phyloP scores from a whole-genome alignment of 2,888 invertebrate species.

The Nudaria mundana region DNA sequence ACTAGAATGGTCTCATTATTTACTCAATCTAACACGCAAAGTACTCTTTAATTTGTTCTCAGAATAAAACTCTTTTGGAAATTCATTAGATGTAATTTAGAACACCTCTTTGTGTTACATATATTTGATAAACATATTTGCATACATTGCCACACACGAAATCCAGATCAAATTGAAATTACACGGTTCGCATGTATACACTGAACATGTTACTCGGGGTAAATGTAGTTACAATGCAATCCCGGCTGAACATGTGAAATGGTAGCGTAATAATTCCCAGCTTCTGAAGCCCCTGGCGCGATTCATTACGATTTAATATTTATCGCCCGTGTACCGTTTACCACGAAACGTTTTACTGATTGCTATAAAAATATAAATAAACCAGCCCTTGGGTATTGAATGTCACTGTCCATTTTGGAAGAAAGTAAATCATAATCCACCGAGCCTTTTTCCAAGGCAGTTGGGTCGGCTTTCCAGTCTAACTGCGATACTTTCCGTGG shows the following conservation, averaged over 20 bases:
- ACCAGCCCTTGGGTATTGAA: background rate
- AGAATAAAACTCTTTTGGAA: background rate
- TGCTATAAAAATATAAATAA: conserved; percentile 1
- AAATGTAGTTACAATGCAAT: conserved; percentile 46
- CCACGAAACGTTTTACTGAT: conserved; percentile 16
- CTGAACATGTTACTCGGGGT: conserved; percentile 38
- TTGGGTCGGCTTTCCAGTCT: no score
- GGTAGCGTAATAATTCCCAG: conserved; percentile 23
- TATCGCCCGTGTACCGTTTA: conserved; percentile 19
- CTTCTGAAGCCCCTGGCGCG: conserved; percentile 11
- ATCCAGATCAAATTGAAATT: conserved; percentile 30
- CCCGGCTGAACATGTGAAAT: conserved; percentile 32
- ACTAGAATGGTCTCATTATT: no score
- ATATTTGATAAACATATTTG: conserved; percentile 20
- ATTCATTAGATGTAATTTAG: background rate
- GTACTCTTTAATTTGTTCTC: no score
- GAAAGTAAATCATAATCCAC: no score
- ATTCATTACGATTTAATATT: conserved; percentile 42
- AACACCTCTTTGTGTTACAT: background rate
- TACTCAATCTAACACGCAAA: no score
- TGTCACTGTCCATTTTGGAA: background rate
- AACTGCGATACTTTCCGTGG: no score
- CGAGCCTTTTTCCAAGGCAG: no score
- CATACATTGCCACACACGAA: conserved; percentile 19
- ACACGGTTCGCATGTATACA: conserved; percentile 32